Conservation (phyloP, 2,888 invertebrate genomes). For the Lasioglossum oenotherae region DNA sequence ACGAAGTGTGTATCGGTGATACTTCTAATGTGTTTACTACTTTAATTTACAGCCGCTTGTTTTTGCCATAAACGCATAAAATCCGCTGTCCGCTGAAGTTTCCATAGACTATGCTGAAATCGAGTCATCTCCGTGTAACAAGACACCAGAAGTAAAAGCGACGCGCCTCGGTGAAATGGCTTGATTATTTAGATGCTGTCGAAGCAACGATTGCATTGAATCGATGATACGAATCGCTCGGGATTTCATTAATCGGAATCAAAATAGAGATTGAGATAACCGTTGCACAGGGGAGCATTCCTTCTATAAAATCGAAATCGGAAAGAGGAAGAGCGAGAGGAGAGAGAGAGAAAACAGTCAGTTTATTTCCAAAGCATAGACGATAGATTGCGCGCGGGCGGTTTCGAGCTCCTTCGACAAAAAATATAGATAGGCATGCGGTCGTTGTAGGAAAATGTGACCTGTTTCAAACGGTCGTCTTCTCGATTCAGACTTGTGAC, state of each 20-base stretch:
- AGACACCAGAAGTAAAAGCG: not conserved
- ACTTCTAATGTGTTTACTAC: too few relatives aligned
- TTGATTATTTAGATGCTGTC: not conserved
- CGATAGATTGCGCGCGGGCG: conserved; percentile 45
- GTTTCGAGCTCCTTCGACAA: conserved; percentile 1
- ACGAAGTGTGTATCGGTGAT: too few relatives aligned
- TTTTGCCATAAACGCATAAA: too few relatives aligned
- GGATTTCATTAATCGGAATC: not conserved
- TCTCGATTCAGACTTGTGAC: not conserved
- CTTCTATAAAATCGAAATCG: conserved; percentile 43
- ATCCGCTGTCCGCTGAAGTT: not conserved
- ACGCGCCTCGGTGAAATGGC: not conserved
- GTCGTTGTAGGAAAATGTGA: not conserved
- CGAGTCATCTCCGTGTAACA: not conserved
- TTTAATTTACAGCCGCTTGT: too few relatives aligned
- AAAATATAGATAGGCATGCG: not conserved
- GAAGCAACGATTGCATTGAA: not conserved
- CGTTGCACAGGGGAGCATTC: conserved; percentile 31
- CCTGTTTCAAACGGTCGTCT: not conserved
- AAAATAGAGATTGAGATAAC: not conserved
- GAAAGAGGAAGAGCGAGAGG: conserved; percentile 3
- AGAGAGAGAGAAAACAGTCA: conserved; percentile 13
- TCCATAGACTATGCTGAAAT: not conserved
- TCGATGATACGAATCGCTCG: not conserved
- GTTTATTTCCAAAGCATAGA: conserved; percentile 47